phyloP scores from a whole-genome alignment of 1,140 invertebrate genomes.

The Tetranychus urticae region DNA sequence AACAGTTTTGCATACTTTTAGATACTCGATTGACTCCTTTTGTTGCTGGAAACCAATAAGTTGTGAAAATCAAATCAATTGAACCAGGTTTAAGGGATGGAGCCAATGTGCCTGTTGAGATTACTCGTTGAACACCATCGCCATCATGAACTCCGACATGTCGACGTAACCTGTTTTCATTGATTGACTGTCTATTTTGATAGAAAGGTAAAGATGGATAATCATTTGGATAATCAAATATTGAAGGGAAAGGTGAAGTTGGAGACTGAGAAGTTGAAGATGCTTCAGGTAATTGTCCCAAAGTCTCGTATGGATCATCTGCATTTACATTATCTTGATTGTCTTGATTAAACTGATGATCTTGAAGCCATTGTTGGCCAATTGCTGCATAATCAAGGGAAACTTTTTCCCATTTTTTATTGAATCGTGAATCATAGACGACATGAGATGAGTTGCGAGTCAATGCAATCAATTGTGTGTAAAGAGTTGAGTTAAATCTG shows the following conservation, averaged over 20 bases:
- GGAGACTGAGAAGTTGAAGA: background rate
- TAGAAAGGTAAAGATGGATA: background rate
- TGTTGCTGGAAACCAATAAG: slow-evolving; percentile 28
- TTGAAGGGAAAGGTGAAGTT: background rate
- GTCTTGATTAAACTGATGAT: slow-evolving; percentile 11
- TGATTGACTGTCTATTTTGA: background rate
- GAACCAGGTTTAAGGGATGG: slow-evolving; percentile 19
- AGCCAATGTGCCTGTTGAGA: slow-evolving; percentile 25
- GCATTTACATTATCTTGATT: background rate
- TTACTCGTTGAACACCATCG: slow-evolving; percentile 22
- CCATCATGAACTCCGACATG: slow-evolving; percentile 26
- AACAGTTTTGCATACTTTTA: slow-evolving; percentile 23
- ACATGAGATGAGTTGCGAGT: slow-evolving; percentile 17
- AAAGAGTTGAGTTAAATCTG: slow-evolving; percentile 37
- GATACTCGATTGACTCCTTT: slow-evolving; percentile 21
- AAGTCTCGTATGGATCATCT: background rate
- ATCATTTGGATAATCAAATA: background rate
- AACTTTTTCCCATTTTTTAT: slow-evolving; percentile 17
- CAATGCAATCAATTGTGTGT: slow-evolving; percentile 39
- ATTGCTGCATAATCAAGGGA: slow-evolving; percentile 23
- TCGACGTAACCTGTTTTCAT: slow-evolving; percentile 11
- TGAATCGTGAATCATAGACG: slow-evolving; percentile 19
- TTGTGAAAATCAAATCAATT: slow-evolving; percentile 28
- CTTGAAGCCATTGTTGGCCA: slow-evolving; percentile 20
- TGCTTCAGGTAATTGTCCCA: background rate